phyloP scores from a whole-genome alignment of 2,113 vertebrate genomes.

The Channa maculata region DNA sequence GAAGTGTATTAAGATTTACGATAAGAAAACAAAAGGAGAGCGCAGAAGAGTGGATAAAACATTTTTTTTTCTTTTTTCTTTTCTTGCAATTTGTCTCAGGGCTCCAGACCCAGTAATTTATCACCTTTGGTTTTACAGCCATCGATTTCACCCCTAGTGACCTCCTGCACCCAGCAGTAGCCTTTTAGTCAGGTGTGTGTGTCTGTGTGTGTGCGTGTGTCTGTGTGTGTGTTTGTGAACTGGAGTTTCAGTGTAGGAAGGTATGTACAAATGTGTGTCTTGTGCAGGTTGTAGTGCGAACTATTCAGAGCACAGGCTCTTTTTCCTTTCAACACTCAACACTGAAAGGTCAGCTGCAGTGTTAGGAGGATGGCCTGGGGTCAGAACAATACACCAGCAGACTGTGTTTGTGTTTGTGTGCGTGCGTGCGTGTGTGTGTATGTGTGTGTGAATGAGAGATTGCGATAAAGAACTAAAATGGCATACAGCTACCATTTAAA shows the following conservation, averaged over 20 bases:
- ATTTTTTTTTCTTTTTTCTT: constrained; percentile 64
- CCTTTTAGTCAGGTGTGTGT: constrained; percentile 69
- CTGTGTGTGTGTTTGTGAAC: constrained; percentile 43
- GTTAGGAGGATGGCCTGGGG: constrained; percentile 83
- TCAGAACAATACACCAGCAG: constrained; percentile 84
- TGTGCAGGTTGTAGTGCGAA: constrained; percentile 38
- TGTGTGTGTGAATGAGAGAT: not conserved
- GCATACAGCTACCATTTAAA: not conserved
- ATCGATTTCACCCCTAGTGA: constrained; percentile 78
- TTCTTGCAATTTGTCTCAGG: constrained; percentile 81
- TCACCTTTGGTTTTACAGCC: constrained; percentile 85
- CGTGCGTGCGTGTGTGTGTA: not conserved
- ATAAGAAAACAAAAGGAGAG: constrained; percentile 73
- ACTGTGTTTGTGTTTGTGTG: constrained; percentile 16
- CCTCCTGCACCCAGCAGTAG: constrained; percentile 75
- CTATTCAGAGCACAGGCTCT: constrained; percentile 56
- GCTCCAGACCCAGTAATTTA: constrained; percentile 79
- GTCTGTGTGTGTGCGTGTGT: constrained; percentile 21
- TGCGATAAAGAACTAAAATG: not conserved
- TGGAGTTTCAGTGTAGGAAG: constrained; percentile 5
- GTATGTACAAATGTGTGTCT: constrained; percentile 46
- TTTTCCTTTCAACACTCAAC: constrained; percentile 82
- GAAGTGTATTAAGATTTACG: constrained; percentile 78
- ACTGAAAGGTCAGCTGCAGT: constrained; percentile 84
- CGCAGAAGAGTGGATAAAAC: constrained; percentile 71